These are phyloP conservation scores for Pterocles orientalis DNA, from an alignment of 2,113 vertebrate species.

Conservation along the genomic window DNA sequence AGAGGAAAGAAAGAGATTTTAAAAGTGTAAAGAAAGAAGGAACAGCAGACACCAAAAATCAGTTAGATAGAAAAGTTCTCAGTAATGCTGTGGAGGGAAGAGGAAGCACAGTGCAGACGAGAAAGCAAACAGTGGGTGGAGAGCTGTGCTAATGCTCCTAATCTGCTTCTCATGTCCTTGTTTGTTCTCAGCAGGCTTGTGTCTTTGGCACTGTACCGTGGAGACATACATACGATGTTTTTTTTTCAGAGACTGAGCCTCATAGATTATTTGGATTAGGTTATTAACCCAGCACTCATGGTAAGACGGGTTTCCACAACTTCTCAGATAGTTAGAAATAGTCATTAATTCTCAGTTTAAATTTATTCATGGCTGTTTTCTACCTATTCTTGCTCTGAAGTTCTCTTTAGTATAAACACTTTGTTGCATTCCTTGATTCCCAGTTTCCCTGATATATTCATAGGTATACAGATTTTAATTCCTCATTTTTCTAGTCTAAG, in stretches of 20 bases:
- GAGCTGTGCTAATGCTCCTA: constrained; percentile 51
- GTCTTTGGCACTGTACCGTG: neutral
- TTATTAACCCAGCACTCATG: neutral
- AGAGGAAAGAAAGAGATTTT: neutral
- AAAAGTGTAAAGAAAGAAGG: neutral
- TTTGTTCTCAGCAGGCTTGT: constrained; percentile 6
- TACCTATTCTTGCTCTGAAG: neutral
- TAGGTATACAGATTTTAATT: neutral
- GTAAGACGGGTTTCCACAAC: neutral
- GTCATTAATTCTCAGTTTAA: neutral
- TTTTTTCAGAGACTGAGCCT: neutral
- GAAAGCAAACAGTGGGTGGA: constrained; percentile 48
- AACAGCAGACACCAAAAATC: neutral
- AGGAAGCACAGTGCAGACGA: neutral
- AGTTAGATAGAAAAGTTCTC: neutral
- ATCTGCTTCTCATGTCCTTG: constrained; percentile 33
- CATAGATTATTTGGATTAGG: neutral
- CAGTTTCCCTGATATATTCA: neutral
- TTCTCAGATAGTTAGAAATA: neutral
- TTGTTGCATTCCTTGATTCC: neutral
- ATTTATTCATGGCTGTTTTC: neutral
- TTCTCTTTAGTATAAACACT: neutral
- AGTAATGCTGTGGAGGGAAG: neutral
- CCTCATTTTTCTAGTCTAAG: neutral
- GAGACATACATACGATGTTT: neutral